Evolutionary conservation across 2,888 invertebrate genomes (phyloP).

Genomic region (Ceramica pisi): DNA sequence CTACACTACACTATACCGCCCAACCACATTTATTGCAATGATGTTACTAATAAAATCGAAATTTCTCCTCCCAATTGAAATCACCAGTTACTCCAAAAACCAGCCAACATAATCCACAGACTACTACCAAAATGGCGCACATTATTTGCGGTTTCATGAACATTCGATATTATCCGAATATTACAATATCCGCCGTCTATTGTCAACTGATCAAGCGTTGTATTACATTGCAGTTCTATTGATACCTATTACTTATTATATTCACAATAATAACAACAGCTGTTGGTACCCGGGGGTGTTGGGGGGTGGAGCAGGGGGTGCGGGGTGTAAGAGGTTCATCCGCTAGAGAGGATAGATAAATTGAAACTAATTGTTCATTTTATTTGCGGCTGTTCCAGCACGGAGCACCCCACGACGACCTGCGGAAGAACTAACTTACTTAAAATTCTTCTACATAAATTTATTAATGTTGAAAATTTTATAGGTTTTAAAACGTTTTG

Average conservation of each 20-base stretch:
- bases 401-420: background rate
- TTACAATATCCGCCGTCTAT: slow-evolving; percentile 4
- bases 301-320: background rate
- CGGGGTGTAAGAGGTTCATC: background rate
- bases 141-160: slow-evolving; percentile 4
- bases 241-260: slow-evolving; percentile 24
- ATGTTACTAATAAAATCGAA: background rate
- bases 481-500: too few species aligned
- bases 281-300: slow-evolving; percentile 10
- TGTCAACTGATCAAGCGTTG: slow-evolving; percentile 24
- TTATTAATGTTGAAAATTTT: too few species aligned
- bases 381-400: background rate
- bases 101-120: background rate
- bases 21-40: too few species aligned
- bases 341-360: slow-evolving; percentile 15
- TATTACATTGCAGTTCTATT: slow-evolving; percentile 5
- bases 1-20: too few species aligned
- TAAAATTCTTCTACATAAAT: background rate
- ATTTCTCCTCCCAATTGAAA: background rate
- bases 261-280: slow-evolving; percentile 34
- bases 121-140: background rate
- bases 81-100: background rate
- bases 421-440: background rate
- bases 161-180: background rate
- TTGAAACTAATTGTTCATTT: slow-evolving; percentile 26